Evolutionary conservation across 2,888 invertebrate genomes (phyloP), one percentile per base, ranked within the genome.

Genomic region (Belgica antarctica): DNA sequence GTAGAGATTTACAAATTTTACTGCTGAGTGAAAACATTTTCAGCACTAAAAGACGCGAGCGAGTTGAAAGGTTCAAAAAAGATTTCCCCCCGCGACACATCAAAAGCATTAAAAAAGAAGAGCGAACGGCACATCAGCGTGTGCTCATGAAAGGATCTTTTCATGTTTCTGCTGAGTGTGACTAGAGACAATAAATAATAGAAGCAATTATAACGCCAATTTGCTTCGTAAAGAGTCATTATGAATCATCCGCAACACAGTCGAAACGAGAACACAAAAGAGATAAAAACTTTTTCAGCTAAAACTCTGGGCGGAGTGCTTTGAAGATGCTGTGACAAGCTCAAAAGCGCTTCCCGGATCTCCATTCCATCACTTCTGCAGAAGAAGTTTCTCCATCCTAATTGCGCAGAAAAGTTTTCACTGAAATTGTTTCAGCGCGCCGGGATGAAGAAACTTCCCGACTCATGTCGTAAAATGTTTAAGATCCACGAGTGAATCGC

Each of bases 101-200:
- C 46, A 46, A 12, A 46, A 46, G 17, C 15, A 46, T 46, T 7
- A n/a, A n/a, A n/a, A n/a, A n/a, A n/a, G n/a, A n/a, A 7, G 17
- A 46, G 46, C 15, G 15, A 46, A 15, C 4, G n/a, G 17, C 46
- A 46, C n/a, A n/a, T n/a, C 7, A 31, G 34, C 17, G 46, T 46
- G 7, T 46, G 46, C 12, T 46, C 17, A 46, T 46, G 46, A 46
- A 46, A 46, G 46, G 46, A 46, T 3, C 46, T 12, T 46, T 46
- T 46, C 46, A 46, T 46, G 46, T 46, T 46, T 5, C 34, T 31
- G 34, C 12, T 31, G 34, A 31, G 34, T n/a, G n/a, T n/a, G n/a
- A 31, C n/a, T 31, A 12, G 12, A 31, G 34, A 46, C 46, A 46
- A 46, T 46, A 46, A 46, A 46, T 7, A 46, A 46, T 46, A 46